phyloP scores from a whole-genome alignment of 2,888 invertebrate species.

The Atherix ibis region DNA sequence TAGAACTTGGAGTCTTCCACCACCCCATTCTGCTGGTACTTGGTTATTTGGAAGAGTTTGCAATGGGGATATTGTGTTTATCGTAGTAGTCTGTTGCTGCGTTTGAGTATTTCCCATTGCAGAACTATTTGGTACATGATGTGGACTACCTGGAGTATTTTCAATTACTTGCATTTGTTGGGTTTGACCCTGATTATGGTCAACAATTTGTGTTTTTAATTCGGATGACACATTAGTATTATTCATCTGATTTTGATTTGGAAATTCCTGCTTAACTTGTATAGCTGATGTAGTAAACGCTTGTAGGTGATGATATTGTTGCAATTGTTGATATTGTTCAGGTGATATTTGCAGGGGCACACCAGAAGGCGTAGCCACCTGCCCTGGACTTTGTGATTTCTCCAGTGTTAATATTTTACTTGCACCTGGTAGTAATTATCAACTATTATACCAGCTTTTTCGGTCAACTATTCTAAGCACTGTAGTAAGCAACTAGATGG shows the following conservation, averaged over 20 bases:
- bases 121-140: slow-evolving; percentile 28
- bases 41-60: slow-evolving; percentile 46
- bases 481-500: too few species aligned
- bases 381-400: slow-evolving; percentile 39
- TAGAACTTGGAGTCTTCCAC: slow-evolving; percentile 68
- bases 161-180: slow-evolving; percentile 34
- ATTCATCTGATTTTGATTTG: slow-evolving; percentile 17
- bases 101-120: slow-evolving; percentile 26
- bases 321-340: slow-evolving; percentile 41
- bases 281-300: slow-evolving; percentile 34
- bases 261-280: slow-evolving; percentile 33
- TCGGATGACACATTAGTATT: slow-evolving; percentile 15
- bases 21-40: slow-evolving; percentile 52
- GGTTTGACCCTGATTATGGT: slow-evolving; percentile 32
- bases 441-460: slow-evolving; percentile 56
- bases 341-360: slow-evolving; percentile 32
- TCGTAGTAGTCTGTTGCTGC: slow-evolving; percentile 41
- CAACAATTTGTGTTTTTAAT: slow-evolving; percentile 29
- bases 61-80: slow-evolving; percentile 62
- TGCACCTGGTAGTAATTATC: slow-evolving; percentile 61
- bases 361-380: slow-evolving; percentile 27
- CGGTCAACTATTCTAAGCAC: slow-evolving; percentile 55
- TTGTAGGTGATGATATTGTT: slow-evolving; percentile 43
- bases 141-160: slow-evolving; percentile 33
- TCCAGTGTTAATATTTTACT: slow-evolving; percentile 48